These are phyloP conservation scores for Boloria selene DNA, from an alignment of 2,888 invertebrate genomes.

Conservation along the genomic window DNA sequence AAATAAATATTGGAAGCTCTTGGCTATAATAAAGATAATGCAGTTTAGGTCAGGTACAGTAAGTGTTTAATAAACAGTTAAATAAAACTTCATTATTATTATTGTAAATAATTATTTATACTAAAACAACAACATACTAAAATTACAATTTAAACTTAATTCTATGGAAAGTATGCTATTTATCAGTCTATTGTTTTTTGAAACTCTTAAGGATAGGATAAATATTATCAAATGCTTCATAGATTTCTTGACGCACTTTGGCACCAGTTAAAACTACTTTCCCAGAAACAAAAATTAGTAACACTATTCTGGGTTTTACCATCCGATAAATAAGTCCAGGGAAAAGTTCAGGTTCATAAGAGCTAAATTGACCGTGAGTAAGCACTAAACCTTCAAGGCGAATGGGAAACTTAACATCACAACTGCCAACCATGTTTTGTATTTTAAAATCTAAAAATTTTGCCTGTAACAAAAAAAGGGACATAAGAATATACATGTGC, in stretches of 20 bases:
- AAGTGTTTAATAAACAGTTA: neutral
- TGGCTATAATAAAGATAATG: no score
- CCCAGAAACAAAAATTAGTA: slow-evolving; percentile 99
- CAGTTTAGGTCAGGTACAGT: no score
- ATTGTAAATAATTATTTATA: slow-evolving; percentile 16
- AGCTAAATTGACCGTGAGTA: slow-evolving; percentile 89
- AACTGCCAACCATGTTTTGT: slow-evolving; percentile 91
- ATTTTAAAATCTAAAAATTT: slow-evolving; percentile 92
- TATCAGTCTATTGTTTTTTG: slow-evolving; percentile 86
- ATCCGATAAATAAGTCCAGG: slow-evolving; percentile 99
- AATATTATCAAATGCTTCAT: slow-evolving; percentile 98
- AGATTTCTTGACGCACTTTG: slow-evolving; percentile 95
- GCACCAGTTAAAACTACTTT: slow-evolving; percentile 99
- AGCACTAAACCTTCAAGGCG: slow-evolving; percentile 88
- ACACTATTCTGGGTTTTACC: slow-evolving; percentile 98
- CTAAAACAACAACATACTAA: slow-evolving; percentile 31
- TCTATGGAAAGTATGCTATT: neutral
- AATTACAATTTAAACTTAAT: slow-evolving; percentile 23
- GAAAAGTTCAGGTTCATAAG: slow-evolving; percentile 98
- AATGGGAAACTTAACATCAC: slow-evolving; percentile 89
- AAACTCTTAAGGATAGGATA: slow-evolving; percentile 98
- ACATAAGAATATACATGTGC: neutral
- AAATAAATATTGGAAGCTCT: no score
- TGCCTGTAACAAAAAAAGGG: slow-evolving; percentile 79
- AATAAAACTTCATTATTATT: neutral